Percentiles rank a stretch among this genome's conserved stretches.
phyloP scores from a whole-genome alignment of 1,140 invertebrate species.

The Drosophila nasuta region DNA sequence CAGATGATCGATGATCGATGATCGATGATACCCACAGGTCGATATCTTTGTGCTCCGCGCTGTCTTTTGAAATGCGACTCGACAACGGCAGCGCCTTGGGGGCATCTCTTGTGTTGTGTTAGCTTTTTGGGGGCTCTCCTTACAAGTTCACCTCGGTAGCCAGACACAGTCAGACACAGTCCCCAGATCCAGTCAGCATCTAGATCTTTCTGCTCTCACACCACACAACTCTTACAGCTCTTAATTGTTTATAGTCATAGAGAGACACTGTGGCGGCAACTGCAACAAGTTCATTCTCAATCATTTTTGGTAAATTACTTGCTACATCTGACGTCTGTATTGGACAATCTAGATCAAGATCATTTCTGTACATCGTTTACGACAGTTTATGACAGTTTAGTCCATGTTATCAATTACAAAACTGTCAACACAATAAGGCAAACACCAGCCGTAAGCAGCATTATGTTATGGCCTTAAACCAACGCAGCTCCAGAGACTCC shows the following conservation, averaged over 20 bases:
- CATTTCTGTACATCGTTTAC: slow-evolving; percentile 55
- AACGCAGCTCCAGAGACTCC: slow-evolving; percentile 18
- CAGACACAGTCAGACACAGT: not conserved
- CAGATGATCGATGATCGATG: slow-evolving; percentile 83
- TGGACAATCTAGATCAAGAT: slow-evolving; percentile 79
- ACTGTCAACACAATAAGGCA: slow-evolving; percentile 70
- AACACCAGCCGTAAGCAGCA: slow-evolving; percentile 22
- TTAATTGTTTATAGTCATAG: slow-evolving; percentile 31
- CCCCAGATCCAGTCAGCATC: slow-evolving; percentile 8
- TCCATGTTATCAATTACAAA: slow-evolving; percentile 74
- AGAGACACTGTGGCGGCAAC: slow-evolving; percentile 17
- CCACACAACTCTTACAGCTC: slow-evolving; percentile 33
- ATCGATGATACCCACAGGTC: slow-evolving; percentile 79
- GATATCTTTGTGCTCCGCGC: slow-evolving; percentile 39
- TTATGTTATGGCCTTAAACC: slow-evolving; percentile 31
- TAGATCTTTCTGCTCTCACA: slow-evolving; percentile 37
- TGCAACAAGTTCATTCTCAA: slow-evolving; percentile 72
- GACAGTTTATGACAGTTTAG: slow-evolving; percentile 77
- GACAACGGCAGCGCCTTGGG: slow-evolving; percentile 68
- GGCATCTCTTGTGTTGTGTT: slow-evolving; percentile 67
- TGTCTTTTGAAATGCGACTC: slow-evolving; percentile 53
- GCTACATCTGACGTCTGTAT: slow-evolving; percentile 74
- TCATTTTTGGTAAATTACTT: slow-evolving; percentile 80
- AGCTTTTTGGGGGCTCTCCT: slow-evolving; percentile 73
- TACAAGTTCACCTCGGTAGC: slow-evolving; percentile 54